Base-by-base conservation (phyloP, 2,888 invertebrate genomes). In the Catocala sponsa region DNA sequence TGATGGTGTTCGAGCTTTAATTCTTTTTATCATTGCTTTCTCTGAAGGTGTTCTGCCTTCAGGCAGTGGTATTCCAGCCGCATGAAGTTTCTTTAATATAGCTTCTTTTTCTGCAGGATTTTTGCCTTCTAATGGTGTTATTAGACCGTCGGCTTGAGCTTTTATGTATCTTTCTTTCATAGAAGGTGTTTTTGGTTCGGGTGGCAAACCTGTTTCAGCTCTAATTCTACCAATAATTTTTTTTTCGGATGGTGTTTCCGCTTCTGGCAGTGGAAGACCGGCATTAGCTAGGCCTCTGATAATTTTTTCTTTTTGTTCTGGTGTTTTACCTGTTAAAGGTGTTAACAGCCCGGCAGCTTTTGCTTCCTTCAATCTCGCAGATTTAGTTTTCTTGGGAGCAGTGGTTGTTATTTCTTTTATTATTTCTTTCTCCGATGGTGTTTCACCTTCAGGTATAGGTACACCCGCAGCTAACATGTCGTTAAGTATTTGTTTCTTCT, bases 161-260 rank as follows among this genome's bases (percentile, higher is more conserved):
- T 83, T 55, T 7, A 84, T 56, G 32, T 83, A 83, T 65, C 74
- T 81, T 74, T 85, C 84, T 63, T 80, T 83, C 66, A 84, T 69
- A 32, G 66, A 65, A 6, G 69, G 53, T 9, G 79, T 74, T 70
- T 85, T 85, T 4, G 70, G 59, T 2, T 82, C 68, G n/a, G 59
- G 47, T 0, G 62, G 53, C 4, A 55, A 5, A 5, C 9, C 4
- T 2, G 46, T 47, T 41, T 0, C 9, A 2, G 10, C 50, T 52
- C 48, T 52, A 9, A 44, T 48, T n/a, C 47, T 51, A 13, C 25
- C 46, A 7, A 53, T 54, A 32, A 11, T 6, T 10, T 13, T 42
- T 32, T 48, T 54, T 6, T 63, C 58, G 0, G 53, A 54, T 33
- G 13, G 15, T 2, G 63, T 62, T 49, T 52, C 49, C 5, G 68